Evolutionary conservation across 2,888 invertebrate species (phyloP), one percentile per base, ranked within the genome.

Genomic region (Oscheius sp.): DNA sequence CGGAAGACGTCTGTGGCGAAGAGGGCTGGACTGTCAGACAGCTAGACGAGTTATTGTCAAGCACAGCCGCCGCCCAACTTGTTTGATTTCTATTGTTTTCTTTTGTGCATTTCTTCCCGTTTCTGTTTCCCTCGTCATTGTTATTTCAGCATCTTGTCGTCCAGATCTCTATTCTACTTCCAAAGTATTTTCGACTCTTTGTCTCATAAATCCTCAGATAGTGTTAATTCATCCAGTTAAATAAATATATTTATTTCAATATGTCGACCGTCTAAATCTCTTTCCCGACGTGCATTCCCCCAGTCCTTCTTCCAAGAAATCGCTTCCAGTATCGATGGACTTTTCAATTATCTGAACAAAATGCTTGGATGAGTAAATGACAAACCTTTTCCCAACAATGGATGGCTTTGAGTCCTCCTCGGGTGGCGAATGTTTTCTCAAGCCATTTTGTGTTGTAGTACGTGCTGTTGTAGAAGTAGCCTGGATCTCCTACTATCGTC

Each of bases 401-500:
- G 70, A 82, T 75, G 23, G 77, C 75, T 23, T 73, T 35, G n/a
- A 77, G 59, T 21, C 82, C 82, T 55, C 81, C 82, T 9, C 75
- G 49, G 12, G 72, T 45, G 12, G 69, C 56, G 73, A 83, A 78
- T 23, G 73, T 73, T 43, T 74, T 74, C 49, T 80, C 78, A 7
- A 78, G 69, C 79, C 79, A 83, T 0, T 68, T 71, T n/a, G 77
- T 56, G 52, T 81, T 81, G 69, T 75, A 63, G 43, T 83, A 83
- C 0, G 79, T 81, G 5, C 77, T 78, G 49, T 71, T 55, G 72
- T 83, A 83, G 75, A 76, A 83, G 43, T 76, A 74, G 56, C 78
- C 82, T 0, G 82, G 82, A 71, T 83, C 82, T 27, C 78, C 74
- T 25, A 77, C 73, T n/a, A 83, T 52, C 1, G 81, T 78, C 25